Percentiles rank a stretch among this genome's conserved stretches.
Evolutionary conservation across 2,113 vertebrate genomes (phyloP).

Genomic region (Ailurus styani): DNA sequence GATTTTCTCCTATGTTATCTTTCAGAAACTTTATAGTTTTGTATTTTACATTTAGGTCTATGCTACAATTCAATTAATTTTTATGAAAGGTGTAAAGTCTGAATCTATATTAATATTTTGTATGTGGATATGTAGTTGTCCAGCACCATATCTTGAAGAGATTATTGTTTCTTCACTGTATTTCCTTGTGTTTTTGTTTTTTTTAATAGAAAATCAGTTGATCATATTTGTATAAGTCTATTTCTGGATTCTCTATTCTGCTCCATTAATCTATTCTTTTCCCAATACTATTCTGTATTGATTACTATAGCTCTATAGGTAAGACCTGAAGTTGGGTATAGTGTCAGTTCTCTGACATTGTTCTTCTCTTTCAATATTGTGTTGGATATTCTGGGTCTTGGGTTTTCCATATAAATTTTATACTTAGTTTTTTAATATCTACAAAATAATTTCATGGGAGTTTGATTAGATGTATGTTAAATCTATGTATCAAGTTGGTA

Average conservation of each 20-base stretch:
- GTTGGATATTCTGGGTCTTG: neutral
- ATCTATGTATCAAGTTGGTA: neutral
- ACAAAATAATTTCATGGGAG: neutral
- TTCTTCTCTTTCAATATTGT: neutral
- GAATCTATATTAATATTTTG: neutral
- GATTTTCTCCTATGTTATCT: neutral
- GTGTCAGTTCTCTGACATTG: neutral
- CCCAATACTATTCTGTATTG: neutral
- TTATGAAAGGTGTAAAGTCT: neutral
- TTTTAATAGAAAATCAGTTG: too few species aligned
- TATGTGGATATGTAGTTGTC: neutral
- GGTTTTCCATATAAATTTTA: neutral
- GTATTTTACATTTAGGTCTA: neutral
- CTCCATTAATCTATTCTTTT: neutral
- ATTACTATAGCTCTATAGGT: neutral
- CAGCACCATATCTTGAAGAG: neutral
- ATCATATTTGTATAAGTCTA: neutral
- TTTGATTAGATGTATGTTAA: neutral
- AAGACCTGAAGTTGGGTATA: neutral
- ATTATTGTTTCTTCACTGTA: neutral
- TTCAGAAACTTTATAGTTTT: neutral
- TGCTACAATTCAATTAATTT: neutral
- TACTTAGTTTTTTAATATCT: neutral
- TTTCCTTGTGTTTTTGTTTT: neutral
- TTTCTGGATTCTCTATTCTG: neutral